Evolutionary conservation across 2,888 invertebrate species (phyloP).

Genomic region (Nomada ruficornis): DNA sequence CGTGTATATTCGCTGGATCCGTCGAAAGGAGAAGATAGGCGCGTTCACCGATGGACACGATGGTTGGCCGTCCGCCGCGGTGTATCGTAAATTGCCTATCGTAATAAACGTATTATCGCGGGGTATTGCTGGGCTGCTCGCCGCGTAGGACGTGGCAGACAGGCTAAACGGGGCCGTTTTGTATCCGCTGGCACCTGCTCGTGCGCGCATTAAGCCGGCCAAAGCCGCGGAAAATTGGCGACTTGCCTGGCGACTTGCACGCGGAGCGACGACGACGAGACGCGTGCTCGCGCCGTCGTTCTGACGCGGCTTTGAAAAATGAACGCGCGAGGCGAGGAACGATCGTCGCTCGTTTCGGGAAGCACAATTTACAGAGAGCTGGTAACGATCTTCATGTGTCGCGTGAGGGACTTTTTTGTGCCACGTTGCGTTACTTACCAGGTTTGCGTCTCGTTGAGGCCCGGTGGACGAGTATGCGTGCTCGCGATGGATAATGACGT

Average conservation of each 20-base stretch:
- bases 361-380: constrained; percentile 38
- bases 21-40: constrained; percentile 33
- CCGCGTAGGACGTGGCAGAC: constrained; percentile 63
- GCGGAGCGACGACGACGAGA: not conserved
- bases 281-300: constrained; percentile 32
- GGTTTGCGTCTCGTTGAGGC: constrained; percentile 9
- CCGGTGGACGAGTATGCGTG: not conserved
- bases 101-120: constrained; percentile 76
- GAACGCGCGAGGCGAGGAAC: constrained; percentile 46
- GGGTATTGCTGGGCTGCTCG: constrained; percentile 46
- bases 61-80: constrained; percentile 3
- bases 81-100: constrained; percentile 73
- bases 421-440: constrained; percentile 19
- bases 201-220: constrained; percentile 49
- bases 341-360: constrained; percentile 47
- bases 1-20: constrained; percentile 28
- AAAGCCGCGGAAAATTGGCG: constrained; percentile 62
- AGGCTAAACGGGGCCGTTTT: constrained; percentile 64
- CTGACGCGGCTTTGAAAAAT: constrained; percentile 45
- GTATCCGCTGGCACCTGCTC: constrained; percentile 63
- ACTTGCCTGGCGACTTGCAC: not conserved
- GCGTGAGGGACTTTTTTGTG: constrained; percentile 30
- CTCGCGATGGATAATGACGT: not conserved
- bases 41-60: constrained; percentile 17
- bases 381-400: constrained; percentile 41